phyloP scores from a whole-genome alignment of 2,113 vertebrate genomes.

The Albula goreensis region DNA sequence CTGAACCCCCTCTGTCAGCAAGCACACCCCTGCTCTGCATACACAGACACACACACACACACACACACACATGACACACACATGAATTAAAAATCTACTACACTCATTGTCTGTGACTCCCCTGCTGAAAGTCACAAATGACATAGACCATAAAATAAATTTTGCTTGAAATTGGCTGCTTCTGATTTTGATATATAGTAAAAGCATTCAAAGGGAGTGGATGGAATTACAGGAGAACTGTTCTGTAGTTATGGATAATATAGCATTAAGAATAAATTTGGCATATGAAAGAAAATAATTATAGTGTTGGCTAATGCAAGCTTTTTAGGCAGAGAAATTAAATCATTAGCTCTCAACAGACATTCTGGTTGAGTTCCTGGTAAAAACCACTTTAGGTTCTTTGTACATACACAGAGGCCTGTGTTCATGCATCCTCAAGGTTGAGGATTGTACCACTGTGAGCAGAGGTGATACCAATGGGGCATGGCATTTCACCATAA shows the following conservation, averaged over 20 bases:
- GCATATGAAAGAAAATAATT: not conserved
- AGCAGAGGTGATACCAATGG: not conserved
- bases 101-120: not conserved
- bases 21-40: not conserved
- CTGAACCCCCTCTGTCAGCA: not conserved
- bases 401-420: not conserved
- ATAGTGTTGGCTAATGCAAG: not conserved
- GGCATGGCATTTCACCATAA: slow-evolving; percentile 5
- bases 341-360: not conserved
- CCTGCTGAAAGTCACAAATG: not conserved
- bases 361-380: not conserved
- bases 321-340: not conserved
- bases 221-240: not conserved
- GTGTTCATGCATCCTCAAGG: not conserved
- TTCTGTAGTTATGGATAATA: not conserved
- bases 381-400: not conserved
- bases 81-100: not conserved
- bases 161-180: not conserved
- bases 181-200: not conserved
- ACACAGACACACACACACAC: not conserved
- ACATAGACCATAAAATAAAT: not conserved
- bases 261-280: not conserved
- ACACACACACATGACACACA: not conserved
- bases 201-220: not conserved
- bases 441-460: not conserved